phyloP scores from a whole-genome alignment of 37 sponge, comb jelly and placozoan species.

The Ephydatia muelleri region DNA sequence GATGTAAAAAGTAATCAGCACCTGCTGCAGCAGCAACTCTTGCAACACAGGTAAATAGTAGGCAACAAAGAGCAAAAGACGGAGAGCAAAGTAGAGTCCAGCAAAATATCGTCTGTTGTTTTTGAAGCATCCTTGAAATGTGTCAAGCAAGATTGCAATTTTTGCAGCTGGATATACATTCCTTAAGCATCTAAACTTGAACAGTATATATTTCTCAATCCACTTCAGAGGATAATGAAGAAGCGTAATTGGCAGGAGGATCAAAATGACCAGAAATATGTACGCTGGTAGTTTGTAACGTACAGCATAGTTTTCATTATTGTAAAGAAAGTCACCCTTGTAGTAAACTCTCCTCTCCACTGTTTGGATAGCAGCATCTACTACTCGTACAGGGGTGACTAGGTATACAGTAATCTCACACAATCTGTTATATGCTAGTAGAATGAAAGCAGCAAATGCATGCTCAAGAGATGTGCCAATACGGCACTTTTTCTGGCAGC shows the following conservation, averaged over 20 bases:
- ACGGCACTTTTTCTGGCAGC: conserved; percentile 12
- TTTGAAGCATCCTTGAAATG: conserved; percentile 63
- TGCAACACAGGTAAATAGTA: neutral
- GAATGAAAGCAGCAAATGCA: conserved; percentile 61
- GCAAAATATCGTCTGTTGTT: conserved; percentile 54
- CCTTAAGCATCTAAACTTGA: neutral
- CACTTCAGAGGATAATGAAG: conserved; percentile 42
- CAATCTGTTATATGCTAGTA: conserved; percentile 55
- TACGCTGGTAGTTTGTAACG: conserved; percentile 31
- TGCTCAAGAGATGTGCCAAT: conserved; percentile 23
- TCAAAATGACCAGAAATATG: conserved; percentile 26
- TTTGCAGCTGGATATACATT: conserved; percentile 17
- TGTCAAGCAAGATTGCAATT: conserved; percentile 32
- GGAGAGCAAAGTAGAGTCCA: conserved; percentile 49
- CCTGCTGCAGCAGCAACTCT: conserved; percentile 26
- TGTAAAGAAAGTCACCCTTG: conserved; percentile 18
- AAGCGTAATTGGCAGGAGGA: conserved; percentile 38
- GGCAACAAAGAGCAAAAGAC: conserved; percentile 20
- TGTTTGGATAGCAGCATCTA: neutral
- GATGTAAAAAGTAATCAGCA: conserved; percentile 2
- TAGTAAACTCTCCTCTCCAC: conserved; percentile 2
- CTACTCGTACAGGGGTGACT: conserved; percentile 8
- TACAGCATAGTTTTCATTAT: neutral
- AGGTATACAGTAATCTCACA: conserved; percentile 29
- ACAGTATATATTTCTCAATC: conserved; percentile 14